Evolutionary conservation across 2,888 invertebrate species (phyloP).

Genomic region (Polydrusus tereticollis): DNA sequence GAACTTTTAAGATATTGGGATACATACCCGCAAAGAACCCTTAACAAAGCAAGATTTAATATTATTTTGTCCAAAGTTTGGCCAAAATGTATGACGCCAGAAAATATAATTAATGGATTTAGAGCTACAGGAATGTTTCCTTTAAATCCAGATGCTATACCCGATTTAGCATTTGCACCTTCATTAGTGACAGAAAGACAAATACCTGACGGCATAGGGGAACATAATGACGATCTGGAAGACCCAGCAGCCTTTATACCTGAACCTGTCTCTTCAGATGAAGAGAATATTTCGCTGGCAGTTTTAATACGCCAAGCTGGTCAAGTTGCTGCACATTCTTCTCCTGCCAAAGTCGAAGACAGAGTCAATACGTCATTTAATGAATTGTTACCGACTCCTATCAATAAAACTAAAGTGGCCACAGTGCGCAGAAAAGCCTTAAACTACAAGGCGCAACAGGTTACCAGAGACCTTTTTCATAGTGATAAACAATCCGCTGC

Average conservation of each 20-base stretch:
- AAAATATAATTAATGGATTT: conserved; percentile 39
- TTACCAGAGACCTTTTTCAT: neutral
- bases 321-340: neutral
- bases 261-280: neutral
- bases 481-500: neutral
- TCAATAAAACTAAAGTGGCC: neutral
- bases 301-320: too few relatives aligned
- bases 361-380: conserved; percentile 5
- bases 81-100: conserved; percentile 4
- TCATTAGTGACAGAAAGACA: conserved; percentile 18
- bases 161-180: conserved; percentile 20
- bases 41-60: too few relatives aligned
- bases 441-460: neutral
- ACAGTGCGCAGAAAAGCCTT: too few relatives aligned
- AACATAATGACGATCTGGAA: conserved; percentile 3
- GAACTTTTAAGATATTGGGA: too few relatives aligned
- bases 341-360: neutral
- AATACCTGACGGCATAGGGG: neutral
- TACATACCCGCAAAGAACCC: too few relatives aligned
- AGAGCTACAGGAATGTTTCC: conserved; percentile 42
- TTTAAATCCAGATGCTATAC: conserved; percentile 29
- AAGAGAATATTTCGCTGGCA: neutral
- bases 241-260: neutral
- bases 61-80: conserved; percentile 22
- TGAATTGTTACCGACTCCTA: conserved; percentile 27